Conservation (phyloP, 2,797 vertebrate species). For the Pampus argenteus region DNA sequence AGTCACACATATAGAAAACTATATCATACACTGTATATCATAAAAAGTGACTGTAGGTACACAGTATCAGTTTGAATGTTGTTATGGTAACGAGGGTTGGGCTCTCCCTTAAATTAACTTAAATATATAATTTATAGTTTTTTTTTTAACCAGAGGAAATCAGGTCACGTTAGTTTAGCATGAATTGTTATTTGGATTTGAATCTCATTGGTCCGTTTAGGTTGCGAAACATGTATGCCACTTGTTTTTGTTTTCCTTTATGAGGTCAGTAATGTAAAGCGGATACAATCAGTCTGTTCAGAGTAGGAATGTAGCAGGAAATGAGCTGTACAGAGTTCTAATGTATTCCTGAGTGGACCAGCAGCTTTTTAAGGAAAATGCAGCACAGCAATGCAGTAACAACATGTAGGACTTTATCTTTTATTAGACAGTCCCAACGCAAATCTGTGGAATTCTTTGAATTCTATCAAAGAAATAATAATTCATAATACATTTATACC, state of each 20-base stretch:
- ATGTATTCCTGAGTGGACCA: not conserved
- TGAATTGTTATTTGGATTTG: conserved; percentile 12
- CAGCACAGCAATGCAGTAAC: not conserved
- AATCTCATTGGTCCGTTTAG: not conserved
- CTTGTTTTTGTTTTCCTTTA: not conserved
- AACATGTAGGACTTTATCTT: too few relatives aligned
- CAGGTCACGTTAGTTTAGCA: conserved; percentile 39
- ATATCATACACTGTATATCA: not conserved
- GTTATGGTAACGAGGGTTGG: not conserved
- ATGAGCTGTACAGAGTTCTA: not conserved
- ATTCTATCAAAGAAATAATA: too few relatives aligned
- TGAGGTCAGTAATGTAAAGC: not conserved
- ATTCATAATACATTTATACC: too few relatives aligned
- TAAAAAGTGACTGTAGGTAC: not conserved
- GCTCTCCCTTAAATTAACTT: conserved; percentile 8
- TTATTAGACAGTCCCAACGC: too few relatives aligned
- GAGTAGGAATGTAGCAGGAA: not conserved
- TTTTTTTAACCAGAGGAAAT: conserved; percentile 25
- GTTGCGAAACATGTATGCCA: not conserved
- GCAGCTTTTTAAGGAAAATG: not conserved
- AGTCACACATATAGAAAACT: not conserved
- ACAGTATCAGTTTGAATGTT: not conserved
- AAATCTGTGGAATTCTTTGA: too few relatives aligned
- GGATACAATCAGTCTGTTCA: not conserved
- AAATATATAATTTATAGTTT: conserved; percentile 32